Evolutionary conservation across 1,140 invertebrate species (phyloP), one percentile per base, ranked within the genome.

Genomic region (Drosophila nigrodunni): DNA sequence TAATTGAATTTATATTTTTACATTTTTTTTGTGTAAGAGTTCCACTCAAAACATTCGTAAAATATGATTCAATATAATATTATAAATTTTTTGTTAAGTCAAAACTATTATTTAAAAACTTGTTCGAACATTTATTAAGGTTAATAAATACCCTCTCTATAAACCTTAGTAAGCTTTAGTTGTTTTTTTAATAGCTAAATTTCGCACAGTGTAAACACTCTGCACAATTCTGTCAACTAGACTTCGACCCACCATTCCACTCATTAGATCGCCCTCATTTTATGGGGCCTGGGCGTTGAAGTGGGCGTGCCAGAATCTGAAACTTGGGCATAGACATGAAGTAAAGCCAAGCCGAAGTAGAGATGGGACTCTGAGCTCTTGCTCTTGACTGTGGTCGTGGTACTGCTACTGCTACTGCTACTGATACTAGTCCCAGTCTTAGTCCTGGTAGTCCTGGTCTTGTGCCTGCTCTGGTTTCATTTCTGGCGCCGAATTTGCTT

Each of bases 261-360:
- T 65, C 60, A 74, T 74, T 74, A 74, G 72, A 70, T 76, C 74
- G 69, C 61, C 69, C 69, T 74, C 66, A 43, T 74, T 74, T 69
- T 74, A 74, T 74, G 66, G 55, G 46, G 35, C 39, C 50, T 49
- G 72, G 72, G 72, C 72, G 72, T 74, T 62, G 35, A 70, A 70
- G 58, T 74, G 72, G 72, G 72, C 72, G 72, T 74, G 66, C 35
- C 66, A 62, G 66, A 70, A 50, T 55, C 74, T 21, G 34, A 50
- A 50, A 21, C 52, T 21, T 71, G 30, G 43, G 65, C 65, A 57
- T 50, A 50, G 52, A 57, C 61, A 57, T 34, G 34, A 4, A 37
- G 52, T 15, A 8, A 10, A 7, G 41, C 1, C 5, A 6, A 35
- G 41, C 1, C 25, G 25, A 9, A 41, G 10, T 6, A 25, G 54